phyloP scores from a whole-genome alignment of 2,888 invertebrate genomes.

The Drosophila anomelani region DNA sequence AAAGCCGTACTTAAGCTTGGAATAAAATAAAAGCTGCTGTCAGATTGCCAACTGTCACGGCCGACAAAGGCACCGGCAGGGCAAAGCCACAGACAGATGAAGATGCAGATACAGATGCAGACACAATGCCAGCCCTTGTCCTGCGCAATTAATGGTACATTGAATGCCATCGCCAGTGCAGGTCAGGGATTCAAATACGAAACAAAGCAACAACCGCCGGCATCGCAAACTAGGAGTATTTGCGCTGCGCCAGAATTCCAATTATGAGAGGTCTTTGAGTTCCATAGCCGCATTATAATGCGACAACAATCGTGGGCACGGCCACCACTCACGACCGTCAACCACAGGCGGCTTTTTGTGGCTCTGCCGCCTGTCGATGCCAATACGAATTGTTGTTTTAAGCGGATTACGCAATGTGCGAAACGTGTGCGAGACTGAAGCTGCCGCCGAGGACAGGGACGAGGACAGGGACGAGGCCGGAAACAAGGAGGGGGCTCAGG shows the following conservation, averaged over 20 bases:
- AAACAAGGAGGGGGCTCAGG: no score
- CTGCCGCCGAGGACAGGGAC: not conserved
- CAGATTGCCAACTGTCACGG: conserved; percentile 55
- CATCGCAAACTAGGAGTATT: conserved; percentile 7
- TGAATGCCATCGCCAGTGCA: conserved; percentile 4
- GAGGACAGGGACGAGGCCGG: not conserved
- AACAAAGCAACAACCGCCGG: conserved; percentile 10
- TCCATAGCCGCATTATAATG: conserved; percentile 43
- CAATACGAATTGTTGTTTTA: conserved; percentile 65
- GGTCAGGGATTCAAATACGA: conserved; percentile 19
- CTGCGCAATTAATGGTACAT: conserved; percentile 20
- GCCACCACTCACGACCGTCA: conserved; percentile 15
- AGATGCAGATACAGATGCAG: conserved; percentile 9
- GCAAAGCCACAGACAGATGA: conserved; percentile 4
- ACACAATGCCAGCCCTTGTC: conserved; percentile 2
- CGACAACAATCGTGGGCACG: conserved; percentile 19
- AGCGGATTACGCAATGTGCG: conserved; percentile 63
- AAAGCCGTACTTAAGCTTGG: conserved; percentile 53
- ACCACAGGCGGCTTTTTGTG: conserved; percentile 14
- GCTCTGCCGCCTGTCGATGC: conserved; percentile 48
- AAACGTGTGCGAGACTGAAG: conserved; percentile 8
- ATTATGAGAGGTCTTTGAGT: conserved; percentile 17
- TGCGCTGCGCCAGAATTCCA: conserved; percentile 11
- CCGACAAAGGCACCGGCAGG: conserved; percentile 24
- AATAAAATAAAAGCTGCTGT: conserved; percentile 52